Evolutionary conservation across 2,888 invertebrate genomes (phyloP), one percentile per base, ranked within the genome.

Genomic region (Melanotus villosus): DNA sequence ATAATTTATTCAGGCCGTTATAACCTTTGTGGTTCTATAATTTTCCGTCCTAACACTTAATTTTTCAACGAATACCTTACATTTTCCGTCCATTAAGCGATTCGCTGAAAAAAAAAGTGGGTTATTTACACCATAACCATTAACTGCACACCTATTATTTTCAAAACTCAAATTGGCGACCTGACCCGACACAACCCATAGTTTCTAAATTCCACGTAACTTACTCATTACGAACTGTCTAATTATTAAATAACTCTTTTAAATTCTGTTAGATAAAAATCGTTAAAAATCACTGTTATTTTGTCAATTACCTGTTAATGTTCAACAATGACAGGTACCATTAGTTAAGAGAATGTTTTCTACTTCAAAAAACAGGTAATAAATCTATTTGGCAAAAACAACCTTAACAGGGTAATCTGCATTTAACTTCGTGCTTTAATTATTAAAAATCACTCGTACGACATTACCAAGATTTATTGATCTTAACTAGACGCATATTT

Each of bases 141-240:
- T 41, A 41, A 41, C 41, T 16, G 16, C 41, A 16, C 6, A 41
- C 41, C 12, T 7, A 26, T 26, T 26, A 41, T 41, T 41, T 41
- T 41, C 41, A 12, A 41, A 18, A 41, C 16, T 16, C 1, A 41
- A 16, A 41, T 41, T 41, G 41, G 7, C 41, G 41, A 41, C 16
- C 16, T 41, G 41, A 41, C 41, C 41, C 16, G 41, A 12, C 41
- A 41, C 41, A 41, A 41, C 41, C 41, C 16, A 41, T 41, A 41
- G 12, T 41, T 41, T 41, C 18, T 41, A 41, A 41, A 41, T 41
- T 41, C 41, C 41, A 41, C 9, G 41, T 9, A 9, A 2, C 18
- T 41, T 38, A 38, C 12, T 38, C 36, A 38, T 38, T 38, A n/a
- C 14, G 18, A 7, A 41, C 16, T 41, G 18, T 7, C 41, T 41